Evolutionary conservation across 2,888 invertebrate species (phyloP), one percentile per base, ranked within the genome.

Genomic region (Ormyrus pomaceus): DNA sequence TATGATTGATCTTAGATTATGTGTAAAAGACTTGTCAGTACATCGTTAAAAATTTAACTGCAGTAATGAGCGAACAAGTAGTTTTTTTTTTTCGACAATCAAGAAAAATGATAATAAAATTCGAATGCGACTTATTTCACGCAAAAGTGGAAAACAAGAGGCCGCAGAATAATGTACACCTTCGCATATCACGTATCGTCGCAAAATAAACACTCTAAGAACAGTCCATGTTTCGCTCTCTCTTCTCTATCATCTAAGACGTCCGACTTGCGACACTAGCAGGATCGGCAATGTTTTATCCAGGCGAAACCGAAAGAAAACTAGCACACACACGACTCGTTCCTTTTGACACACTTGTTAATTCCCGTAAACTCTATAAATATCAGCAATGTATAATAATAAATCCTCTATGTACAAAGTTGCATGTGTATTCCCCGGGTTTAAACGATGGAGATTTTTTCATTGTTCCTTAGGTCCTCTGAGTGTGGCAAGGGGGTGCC

Each of bases 341-440:
- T 81, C 73, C 59, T 65, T 78, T 70, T 76, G 48, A 80, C 83
- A 62, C 68, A 73, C 79, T 78, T 64, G 45, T 80, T 82, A 74
- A 34, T 13, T 53, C 78, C 69, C 71, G 58, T 82, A 85, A 88
- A 88, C 87, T 87, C 87, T 88, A 88, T 89, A 89, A 88, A 89
- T 89, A 89, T 88, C 86, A 87, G 86, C 88, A 87, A 87, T 82
- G 82, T 82, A 82, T 82, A 85, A 84, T 90, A 89, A 89, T 89
- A 34, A 34, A 85, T 89, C 86, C 82, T 84, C 68, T 85, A 85
- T 83, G 80, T 83, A 84, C 81, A 83, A 78, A 76, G 81, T 58
- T 19, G 59, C 62, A 53, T 13, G 19, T 19, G 34, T 34, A 34
- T 34, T 4, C 4, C 19, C 10, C 68, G 9, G 11, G 53, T 53